Evolutionary conservation across 2,888 invertebrate genomes (phyloP), one percentile per base, ranked within the genome.

Genomic region (Chymomyza amoena): DNA sequence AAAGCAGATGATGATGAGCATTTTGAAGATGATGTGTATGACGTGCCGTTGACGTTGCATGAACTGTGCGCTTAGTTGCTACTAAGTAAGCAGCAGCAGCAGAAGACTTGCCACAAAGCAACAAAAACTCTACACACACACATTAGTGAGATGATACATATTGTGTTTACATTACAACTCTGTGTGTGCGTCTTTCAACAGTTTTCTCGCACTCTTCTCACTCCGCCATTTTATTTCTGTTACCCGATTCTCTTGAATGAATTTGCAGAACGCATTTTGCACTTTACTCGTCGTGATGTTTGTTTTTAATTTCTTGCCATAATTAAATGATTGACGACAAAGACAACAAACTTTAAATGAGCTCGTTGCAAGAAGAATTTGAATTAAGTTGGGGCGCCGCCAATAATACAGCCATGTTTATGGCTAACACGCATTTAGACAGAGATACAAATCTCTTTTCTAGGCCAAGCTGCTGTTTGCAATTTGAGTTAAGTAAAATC

Each of bases 271-370:
- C 57, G 75, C 75, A 71, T 70, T 68, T 54, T 54, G 77, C 18
- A 20, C 39, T 45, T 54, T 54, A 76, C n/a, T n/a, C 80, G 56
- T 32, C 3, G 2, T 1, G 1, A 7, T 61, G 74, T 66, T 61
- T 80, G 82, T 78, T 81, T 87, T 82, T 76, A 78, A 83, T 87
- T 87, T 28, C 16, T 20, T 84, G 76, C 83, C 75, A 72, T 83
- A 87, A 83, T 83, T 83, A 83, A 87, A 87, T 83, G 77, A 80
- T 73, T 65, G 18, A 50, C 64, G 68, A 64, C 56, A 68, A 52
- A 64, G 36, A 51, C 32, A 32, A 32, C 32, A 32, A 4, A 13
- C 13, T 54, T 54, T n/a, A n/a, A 54, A 7, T 54, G 54, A 54
- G 18, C 5, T 3, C 54, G 13, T 6, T 5, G 16, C 2, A n/a